These are phyloP conservation scores for Drosophila diplacantha DNA, from an alignment of 2,888 invertebrate genomes.

Conservation along the genomic window DNA sequence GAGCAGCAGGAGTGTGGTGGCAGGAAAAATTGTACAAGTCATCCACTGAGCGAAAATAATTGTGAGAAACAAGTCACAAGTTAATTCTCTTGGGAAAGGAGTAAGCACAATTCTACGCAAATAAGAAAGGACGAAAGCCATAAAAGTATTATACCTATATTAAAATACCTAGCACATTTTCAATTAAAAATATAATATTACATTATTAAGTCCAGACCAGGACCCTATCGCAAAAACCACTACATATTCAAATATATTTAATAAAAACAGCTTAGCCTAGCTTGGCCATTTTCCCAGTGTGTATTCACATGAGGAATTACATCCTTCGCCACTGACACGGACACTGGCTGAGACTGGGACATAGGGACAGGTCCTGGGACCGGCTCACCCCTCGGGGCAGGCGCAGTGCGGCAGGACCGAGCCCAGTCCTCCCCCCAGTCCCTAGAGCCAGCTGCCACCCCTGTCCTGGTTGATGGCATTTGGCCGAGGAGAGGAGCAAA, in stretches of 20 bases:
- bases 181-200: neutral
- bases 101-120: neutral
- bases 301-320: slow-evolving; percentile 32
- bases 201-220: too few relatives aligned
- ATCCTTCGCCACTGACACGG: slow-evolving; percentile 33
- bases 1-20: slow-evolving; percentile 13
- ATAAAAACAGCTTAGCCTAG: neutral
- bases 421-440: slow-evolving; percentile 7
- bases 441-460: slow-evolving; percentile 9
- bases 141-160: neutral
- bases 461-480: slow-evolving; percentile 56
- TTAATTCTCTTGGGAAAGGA: neutral
- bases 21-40: slow-evolving; percentile 9
- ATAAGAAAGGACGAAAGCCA: too few relatives aligned
- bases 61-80: neutral
- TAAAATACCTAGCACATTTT: neutral
- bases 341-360: slow-evolving; percentile 15
- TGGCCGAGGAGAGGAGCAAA: slow-evolving; percentile 30
- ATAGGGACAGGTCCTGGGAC: slow-evolving; percentile 16
- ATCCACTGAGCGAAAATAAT: slow-evolving; percentile 4
- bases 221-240: neutral
- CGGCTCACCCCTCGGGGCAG: slow-evolving; percentile 47
- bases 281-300: neutral
- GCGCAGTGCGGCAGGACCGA: slow-evolving; percentile 57
- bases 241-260: neutral